These are phyloP conservation scores for Actinemys pallida DNA, from an alignment of 2,113 vertebrate species.

Conservation along the genomic window DNA sequence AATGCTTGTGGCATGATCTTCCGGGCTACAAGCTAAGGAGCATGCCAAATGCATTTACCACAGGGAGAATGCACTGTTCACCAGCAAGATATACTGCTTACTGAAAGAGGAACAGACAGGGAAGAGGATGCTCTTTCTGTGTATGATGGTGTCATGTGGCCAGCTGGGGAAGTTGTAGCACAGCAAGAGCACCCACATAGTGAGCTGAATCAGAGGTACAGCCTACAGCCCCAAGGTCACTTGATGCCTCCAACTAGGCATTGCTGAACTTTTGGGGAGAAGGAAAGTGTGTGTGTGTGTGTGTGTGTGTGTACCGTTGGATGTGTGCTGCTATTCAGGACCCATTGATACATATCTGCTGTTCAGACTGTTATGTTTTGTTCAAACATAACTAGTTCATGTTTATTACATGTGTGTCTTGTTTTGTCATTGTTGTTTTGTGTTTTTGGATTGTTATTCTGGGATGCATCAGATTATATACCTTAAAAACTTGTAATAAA, in stretches of 20 bases:
- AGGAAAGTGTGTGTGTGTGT: not conserved
- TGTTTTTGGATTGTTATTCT: not conserved
- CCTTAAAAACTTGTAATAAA: not conserved
- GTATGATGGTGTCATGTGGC: not conserved
- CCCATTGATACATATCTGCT: not conserved
- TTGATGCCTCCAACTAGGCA: not conserved
- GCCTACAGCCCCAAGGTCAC: not conserved
- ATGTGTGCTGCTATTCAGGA: too few relatives aligned
- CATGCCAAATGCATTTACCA: not conserved
- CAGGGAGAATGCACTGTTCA: not conserved
- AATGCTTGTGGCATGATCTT: not conserved
- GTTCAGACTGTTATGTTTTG: not conserved
- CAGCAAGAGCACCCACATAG: not conserved
- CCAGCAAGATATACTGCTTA: not conserved
- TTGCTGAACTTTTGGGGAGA: not conserved
- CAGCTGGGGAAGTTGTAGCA: not conserved
- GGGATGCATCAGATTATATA: not conserved
- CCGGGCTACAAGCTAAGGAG: not conserved
- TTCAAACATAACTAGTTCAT: not conserved
- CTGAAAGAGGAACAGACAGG: not conserved
- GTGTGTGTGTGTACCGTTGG: too few relatives aligned
- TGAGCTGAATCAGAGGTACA: not conserved
- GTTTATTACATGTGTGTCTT: not conserved
- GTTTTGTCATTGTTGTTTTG: not conserved
- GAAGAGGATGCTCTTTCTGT: not conserved